phyloP scores from a whole-genome alignment of 1,140 invertebrate species.

The Cardiocondyla obscurior region DNA sequence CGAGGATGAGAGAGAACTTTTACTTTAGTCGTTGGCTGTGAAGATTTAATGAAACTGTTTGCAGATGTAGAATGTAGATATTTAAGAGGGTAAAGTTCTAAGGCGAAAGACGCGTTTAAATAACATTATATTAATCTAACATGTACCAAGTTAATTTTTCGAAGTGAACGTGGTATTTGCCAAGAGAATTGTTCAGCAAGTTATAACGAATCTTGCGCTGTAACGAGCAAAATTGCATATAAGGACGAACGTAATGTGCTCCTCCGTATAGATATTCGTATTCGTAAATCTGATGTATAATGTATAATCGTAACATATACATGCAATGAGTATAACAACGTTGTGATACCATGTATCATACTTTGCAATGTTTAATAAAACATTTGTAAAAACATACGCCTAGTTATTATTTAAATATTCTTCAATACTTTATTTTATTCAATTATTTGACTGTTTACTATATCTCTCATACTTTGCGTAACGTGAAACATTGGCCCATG shows the following conservation, averaged over 20 bases:
- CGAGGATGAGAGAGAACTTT: constrained; percentile 34
- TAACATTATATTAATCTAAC: constrained; percentile 28
- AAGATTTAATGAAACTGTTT: constrained; percentile 59
- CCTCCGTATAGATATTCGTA: constrained; percentile 41
- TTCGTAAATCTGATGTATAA: constrained; percentile 53
- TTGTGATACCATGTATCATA: constrained; percentile 79
- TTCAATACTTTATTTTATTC: too few relatives aligned
- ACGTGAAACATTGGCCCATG: constrained; percentile 91
- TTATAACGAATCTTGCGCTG: constrained; percentile 14
- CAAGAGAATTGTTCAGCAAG: constrained; percentile 15
- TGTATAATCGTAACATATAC: constrained; percentile 69
- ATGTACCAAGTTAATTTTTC: constrained; percentile 4
- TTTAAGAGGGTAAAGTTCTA: constrained; percentile 40
- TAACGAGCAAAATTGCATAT: background rate
- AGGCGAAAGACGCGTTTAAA: background rate
- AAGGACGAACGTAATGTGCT: constrained; percentile 15
- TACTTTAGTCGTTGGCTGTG: constrained; percentile 75
- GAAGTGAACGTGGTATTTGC: constrained; percentile 11
- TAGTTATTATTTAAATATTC: too few relatives aligned
- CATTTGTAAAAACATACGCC: constrained; percentile 76
- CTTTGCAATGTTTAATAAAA: constrained; percentile 81
- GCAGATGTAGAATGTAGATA: constrained; percentile 49
- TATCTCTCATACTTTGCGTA: constrained; percentile 73
- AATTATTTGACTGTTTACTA: constrained; percentile 68
- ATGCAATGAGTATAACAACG: constrained; percentile 71